Base-by-base conservation (phyloP, 2,113 vertebrate species). In the Ranitomeya imitator region DNA sequence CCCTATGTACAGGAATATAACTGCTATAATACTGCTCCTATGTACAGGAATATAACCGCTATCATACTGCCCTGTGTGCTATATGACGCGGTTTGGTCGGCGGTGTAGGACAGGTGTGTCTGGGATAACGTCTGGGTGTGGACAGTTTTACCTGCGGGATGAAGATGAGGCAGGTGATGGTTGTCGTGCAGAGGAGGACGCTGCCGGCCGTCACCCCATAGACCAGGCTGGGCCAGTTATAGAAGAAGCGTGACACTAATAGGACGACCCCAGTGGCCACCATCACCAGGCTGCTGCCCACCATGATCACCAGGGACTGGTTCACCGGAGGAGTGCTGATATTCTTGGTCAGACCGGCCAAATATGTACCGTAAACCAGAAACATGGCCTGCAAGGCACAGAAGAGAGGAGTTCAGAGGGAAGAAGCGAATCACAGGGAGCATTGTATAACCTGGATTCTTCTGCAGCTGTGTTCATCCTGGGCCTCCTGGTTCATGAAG, bases 291-390 rank as follows among this genome's bases (percentile, higher is more conserved):
- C 93, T 95, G 91, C 97, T 96, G 1, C 96, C 96, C 0, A 96
- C 94, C 15, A 97, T 95, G 93, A 99, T 97, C 78, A 96, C 97
- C 91, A 96, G 91, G 78, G 98, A 98, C 92, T 99, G 98, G 93
- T 99, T 99, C 90, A 99, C 97, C 0, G 98, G 98, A 1, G 98
- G 97, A 86, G 96, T 96, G 93, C 98, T 99, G 90, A 99, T 94
- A 0, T 96, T 96, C 90, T 96, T 96, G 0, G 98, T 99, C 92
- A 99, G 94, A 83, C 98, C 98, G 0, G 98, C 98, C 93, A 99
- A 93, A 91, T 99, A 99, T 2, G 95, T 96, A 60, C 98, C 97
- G 0, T 95, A 98, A 0, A 99, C 94, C 88, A 99, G 93, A n/a
- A 99, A 94, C 90, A 96, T 93, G 1, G 95, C 96, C 98, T 99